Base-by-base conservation (phyloP, 2,797 vertebrate species). In the Chiroxiphia lanceolata region DNA sequence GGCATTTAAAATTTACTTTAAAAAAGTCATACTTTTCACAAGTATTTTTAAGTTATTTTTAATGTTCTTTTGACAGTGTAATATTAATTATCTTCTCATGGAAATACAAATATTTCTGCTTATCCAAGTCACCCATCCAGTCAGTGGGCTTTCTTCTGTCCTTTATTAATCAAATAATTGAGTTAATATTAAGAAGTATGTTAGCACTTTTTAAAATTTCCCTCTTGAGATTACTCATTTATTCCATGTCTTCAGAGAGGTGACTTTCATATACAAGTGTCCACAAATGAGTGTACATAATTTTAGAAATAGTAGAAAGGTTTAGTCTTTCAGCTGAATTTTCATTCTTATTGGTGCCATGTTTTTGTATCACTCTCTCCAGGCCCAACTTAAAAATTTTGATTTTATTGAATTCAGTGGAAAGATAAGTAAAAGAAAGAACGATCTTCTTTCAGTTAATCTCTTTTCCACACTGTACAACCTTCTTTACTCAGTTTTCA, bases 171-270 rank as follows among this genome's bases (percentile, higher is more conserved):
- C 57, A 95, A 83, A 21, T 95, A 93, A 60, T 86, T 94, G 33
- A 92, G 70, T 75, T 72, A 79, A 40, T 87, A 93, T 36, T 76
- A 71, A 94, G 81, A 79, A 91, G 57, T 91, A 70, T 38, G 34
- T 86, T 74, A 93, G 74, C 9, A 27, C 93, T 98, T 82, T 48
- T 48, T 40, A 78, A 85, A 69, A 85, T 97, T 96, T 95, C 94
- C 96, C 95, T 97, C 96, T 97, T 98, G 95, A 98, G 96, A 97
- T 97, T 93, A 72, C 90, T 97, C 68, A 69, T 87, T 63, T 96
- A 42, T 93, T 94, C 25, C 1, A 3, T 96, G 60, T 74, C 50
- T 96, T 96, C 86, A 91, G 84, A 93, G 94, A 93, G 71, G 79
- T 87, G 86, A 74, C 60, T 89, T 96, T 75, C 27, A 48, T 78